phyloP scores from a whole-genome alignment of 2,113 vertebrate genomes.

The Syngnathus floridae region DNA sequence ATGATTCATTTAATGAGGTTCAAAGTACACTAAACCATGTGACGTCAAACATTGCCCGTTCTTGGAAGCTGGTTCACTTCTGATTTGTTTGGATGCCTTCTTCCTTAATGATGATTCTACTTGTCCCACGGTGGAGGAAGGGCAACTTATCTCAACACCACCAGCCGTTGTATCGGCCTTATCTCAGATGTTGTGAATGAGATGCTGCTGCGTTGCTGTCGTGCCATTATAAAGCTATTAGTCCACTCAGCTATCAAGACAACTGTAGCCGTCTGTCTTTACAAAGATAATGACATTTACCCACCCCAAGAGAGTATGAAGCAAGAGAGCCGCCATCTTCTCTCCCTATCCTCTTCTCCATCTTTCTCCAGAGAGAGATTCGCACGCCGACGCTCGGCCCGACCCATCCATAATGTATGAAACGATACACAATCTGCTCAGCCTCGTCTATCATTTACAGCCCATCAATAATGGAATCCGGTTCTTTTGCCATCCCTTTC shows the following conservation, averaged over 20 bases:
- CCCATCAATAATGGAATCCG: slow-evolving; percentile 71
- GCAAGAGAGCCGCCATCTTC: slow-evolving; percentile 13
- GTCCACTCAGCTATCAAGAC: background rate
- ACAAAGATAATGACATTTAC: background rate
- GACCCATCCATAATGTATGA: slow-evolving; percentile 69
- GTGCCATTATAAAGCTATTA: background rate
- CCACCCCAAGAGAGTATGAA: slow-evolving; percentile 11
- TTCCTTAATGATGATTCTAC: background rate
- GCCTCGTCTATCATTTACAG: slow-evolving; percentile 75
- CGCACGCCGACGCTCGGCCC: slow-evolving; percentile 54
- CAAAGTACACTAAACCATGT: background rate
- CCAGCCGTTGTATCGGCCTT: slow-evolving; percentile 45
- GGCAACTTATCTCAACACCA: slow-evolving; percentile 52
- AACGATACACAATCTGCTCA: slow-evolving; percentile 71
- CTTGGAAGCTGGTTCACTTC: background rate
- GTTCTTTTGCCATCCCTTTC: slow-evolving; percentile 49
- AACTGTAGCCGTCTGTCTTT: slow-evolving; percentile 8
- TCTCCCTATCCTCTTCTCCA: slow-evolving; percentile 33
- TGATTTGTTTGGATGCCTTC: background rate
- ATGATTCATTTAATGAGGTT: slow-evolving; percentile 6
- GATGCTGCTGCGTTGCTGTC: background rate
- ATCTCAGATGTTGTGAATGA: background rate
- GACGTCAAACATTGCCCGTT: background rate
- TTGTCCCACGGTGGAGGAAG: slow-evolving; percentile 15
- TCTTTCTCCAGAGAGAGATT: slow-evolving; percentile 37